Conservation (phyloP, 2,888 invertebrate genomes). For the Plagodis dolabraria region DNA sequence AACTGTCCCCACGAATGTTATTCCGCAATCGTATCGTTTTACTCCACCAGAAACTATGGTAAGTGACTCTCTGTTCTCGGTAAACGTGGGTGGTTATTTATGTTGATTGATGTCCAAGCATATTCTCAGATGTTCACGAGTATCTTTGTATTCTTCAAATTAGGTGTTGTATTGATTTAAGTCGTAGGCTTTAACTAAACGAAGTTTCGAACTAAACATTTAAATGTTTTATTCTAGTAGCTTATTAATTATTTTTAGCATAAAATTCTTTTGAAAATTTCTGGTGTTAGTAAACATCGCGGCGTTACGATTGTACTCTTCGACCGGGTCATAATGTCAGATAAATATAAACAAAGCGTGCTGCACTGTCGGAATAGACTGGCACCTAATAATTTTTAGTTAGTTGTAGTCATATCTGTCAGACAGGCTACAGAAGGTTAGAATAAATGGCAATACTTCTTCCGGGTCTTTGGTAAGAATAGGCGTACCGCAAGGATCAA, state of each 20-base stretch:
- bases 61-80: slow-evolving; percentile 54
- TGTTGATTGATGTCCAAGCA: slow-evolving; percentile 34
- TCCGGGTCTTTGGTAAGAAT: no score
- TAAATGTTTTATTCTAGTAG: no score
- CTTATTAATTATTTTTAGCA: slow-evolving; percentile 3
- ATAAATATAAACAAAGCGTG: slow-evolving; percentile 63
- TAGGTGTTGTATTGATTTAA: slow-evolving; percentile 19
- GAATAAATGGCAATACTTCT: no score
- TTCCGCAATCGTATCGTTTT: slow-evolving; percentile 60
- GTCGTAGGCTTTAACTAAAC: no score
- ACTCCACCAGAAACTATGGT: slow-evolving; percentile 58
- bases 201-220: no score
- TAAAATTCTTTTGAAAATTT: slow-evolving; percentile 41
- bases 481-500: no score
- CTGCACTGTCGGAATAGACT: slow-evolving; percentile 46
- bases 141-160: slow-evolving; percentile 36
- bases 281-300: slow-evolving; percentile 37
- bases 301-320: slow-evolving; percentile 48
- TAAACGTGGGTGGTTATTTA: slow-evolving; percentile 46
- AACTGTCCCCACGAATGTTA: slow-evolving; percentile 58
- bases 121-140: slow-evolving; percentile 25
- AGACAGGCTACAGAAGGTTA: no score
- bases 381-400: slow-evolving; percentile 63
- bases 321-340: slow-evolving; percentile 46
- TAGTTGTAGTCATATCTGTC: no score